Evolutionary conservation across 2,113 vertebrate species (phyloP), one percentile per base, ranked within the genome.

Genomic region (Heterochromis multidens): DNA sequence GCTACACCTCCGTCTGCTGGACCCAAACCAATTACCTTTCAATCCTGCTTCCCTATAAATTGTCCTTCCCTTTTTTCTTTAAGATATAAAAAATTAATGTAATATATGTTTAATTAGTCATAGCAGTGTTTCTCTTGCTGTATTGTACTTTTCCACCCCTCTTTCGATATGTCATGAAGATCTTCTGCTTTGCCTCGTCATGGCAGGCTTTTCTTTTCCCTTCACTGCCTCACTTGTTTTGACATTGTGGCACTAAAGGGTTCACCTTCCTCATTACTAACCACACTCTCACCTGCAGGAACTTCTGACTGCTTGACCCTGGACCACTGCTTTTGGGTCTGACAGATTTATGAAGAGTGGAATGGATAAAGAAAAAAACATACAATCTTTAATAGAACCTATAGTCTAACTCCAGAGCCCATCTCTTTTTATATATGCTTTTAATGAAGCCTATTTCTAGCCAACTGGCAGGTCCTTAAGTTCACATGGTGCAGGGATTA

Each of bases 201-300:
- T 78, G 21, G 37, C 72, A 37, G 21, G 17, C 31, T 5, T 3
- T 54, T 81, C 81, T 63, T 72, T 56, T 67, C 60, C 65, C 35
- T 65, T 21, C 14, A 21, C 25, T 31, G 56, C 23, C 52, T 43
- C 7, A 2, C 8, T 67, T 84, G 80, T 91, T 92, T 92, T 91
- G 90, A 94, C 87, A 86, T 37, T 31, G 37, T 49, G 77, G 70
- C 80, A 80, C 76, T 46, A 40, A 86, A 84, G 62, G 81, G 19
- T 77, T 87, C 43, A 81, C 80, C 83, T 81, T 88, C 76, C 79
- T 88, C 74, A 70, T 83, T 81, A 83, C 70, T 72, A 40, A 86
- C 72, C 40, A 17, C 59, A 37, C 83, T 89, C 87, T 94, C 89
- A 95, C 94, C 92, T 94, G 93, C 84, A 88, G 91, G 87, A 61